phyloP scores from a whole-genome alignment of 92 coral and sea anemone species.

The Siderastrea siderea region DNA sequence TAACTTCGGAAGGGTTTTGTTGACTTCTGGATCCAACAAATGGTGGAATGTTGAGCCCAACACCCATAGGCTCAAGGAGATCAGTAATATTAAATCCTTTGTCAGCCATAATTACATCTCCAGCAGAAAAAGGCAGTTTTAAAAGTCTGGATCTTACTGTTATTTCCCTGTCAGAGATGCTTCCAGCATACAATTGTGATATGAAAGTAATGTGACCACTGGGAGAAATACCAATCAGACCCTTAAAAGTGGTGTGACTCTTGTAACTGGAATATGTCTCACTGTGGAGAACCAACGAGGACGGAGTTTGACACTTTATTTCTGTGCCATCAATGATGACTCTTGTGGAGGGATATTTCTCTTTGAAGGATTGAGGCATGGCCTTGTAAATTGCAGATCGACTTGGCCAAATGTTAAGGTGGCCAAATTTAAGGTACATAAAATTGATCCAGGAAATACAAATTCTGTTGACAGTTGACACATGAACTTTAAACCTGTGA shows the following conservation, averaged over 20 bases:
- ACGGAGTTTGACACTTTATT: constrained; percentile 63
- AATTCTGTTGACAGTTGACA: constrained; percentile 45
- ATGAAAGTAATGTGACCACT: no score
- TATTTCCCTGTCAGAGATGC: no score
- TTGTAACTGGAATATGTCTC: constrained; percentile 58
- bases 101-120: no score
- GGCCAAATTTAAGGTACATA: constrained; percentile 35
- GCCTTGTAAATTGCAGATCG: constrained; percentile 32
- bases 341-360: constrained; percentile 56
- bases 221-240: neutral
- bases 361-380: constrained; percentile 57
- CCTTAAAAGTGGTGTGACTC: constrained; percentile 60
- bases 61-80: no score
- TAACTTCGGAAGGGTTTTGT: no score
- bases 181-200: no score
- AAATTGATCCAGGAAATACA: constrained; percentile 59
- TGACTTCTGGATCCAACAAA: no score
- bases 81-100: no score
- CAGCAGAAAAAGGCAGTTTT: no score
- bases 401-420: constrained; percentile 63
- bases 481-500: constrained; percentile 23
- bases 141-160: no score
- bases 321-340: constrained; percentile 77
- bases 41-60: no score
- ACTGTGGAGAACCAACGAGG: constrained; percentile 63